Evolutionary conservation across 1,140 invertebrate genomes (phyloP), one percentile per base, ranked within the genome.

Genomic region (Dinothrombium tinctorium): DNA sequence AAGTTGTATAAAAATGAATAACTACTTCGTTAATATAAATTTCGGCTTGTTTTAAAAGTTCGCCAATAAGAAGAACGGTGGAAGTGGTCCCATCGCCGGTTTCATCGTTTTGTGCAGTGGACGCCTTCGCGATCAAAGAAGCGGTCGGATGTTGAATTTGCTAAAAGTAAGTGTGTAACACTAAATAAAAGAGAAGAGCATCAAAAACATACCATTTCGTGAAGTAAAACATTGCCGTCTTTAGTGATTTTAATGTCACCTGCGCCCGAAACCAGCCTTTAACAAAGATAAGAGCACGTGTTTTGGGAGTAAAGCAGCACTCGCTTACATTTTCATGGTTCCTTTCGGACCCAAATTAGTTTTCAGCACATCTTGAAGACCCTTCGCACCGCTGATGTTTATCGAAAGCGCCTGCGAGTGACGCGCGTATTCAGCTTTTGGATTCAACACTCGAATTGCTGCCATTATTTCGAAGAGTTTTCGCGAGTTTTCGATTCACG

Each of bases 181-280:
- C 4, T 8, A 14, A 44, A 44, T 15, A 31, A 37, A 28, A 21
- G 14, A 23, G 5, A 14, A 26, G 15, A 21, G 12, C 21, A 17
- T 20, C 15, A 31, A 38, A 39, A 39, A 54, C 50, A 53, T 57
- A 71, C 69, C 94, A 99, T 99, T 66, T 99, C 92, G 58, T 98
- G 89, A 1, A 99, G 63, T 2, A 99, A 62, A 31, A 98, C 84
- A 69, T 98, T 99, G 31, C 94, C 94, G 63, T 99, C 94, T 59
- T 99, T 99, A 3, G 94, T 99, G 36, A 99, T 83, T 66, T 99
- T 99, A 37, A 99, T 94, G 51, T 99, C 94, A 35, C 94, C 94
- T 35, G 89, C 72, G 35, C 92, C 94, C 49, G 90, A 96, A 1
- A 99, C 90, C 51, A 99, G 65, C 89, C 89, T 96, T 51, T 42